Percentiles rank a stretch among this genome's conserved stretches.
Conservation (phyloP, 2,113 vertebrate genomes). For the Sinocyclocheilus grahami region DNA sequence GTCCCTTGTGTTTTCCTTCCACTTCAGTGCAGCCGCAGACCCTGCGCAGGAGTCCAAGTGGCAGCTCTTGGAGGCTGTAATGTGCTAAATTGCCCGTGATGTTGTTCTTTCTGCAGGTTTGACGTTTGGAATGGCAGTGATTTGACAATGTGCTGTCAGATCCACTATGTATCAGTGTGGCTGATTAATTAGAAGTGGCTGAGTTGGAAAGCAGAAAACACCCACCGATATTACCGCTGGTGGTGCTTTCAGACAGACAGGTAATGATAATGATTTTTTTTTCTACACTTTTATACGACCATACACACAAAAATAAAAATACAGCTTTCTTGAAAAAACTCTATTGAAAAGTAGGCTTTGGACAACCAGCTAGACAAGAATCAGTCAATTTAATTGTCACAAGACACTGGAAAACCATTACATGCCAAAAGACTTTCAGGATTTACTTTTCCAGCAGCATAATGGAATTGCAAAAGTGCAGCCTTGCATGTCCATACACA, state of each 20-base stretch:
- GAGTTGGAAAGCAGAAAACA: conserved; percentile 61
- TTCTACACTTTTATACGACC: conserved; percentile 71
- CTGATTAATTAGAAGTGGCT: conserved; percentile 29
- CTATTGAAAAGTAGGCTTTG: conserved; percentile 78
- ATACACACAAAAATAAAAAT: conserved; percentile 71
- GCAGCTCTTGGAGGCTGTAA: conserved; percentile 45
- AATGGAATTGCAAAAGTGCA: conserved; percentile 80
- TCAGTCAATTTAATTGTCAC: conserved; percentile 76
- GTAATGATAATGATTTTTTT: conserved; percentile 65
- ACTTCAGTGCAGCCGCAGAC: conserved; percentile 46
- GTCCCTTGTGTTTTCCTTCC: conserved; percentile 51
- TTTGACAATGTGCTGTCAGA: conserved; percentile 49
- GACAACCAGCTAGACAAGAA: conserved; percentile 80
- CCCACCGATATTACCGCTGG: too few species aligned
- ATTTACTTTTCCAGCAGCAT: conserved; percentile 80
- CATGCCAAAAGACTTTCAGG: conserved; percentile 75
- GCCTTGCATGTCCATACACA: conserved; percentile 76
- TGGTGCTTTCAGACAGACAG: conserved; percentile 58
- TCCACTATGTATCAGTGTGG: conserved; percentile 32
- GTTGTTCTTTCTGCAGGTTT: conserved; percentile 50
- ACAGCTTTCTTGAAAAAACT: conserved; percentile 70
- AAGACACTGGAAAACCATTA: conserved; percentile 79
- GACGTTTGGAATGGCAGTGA: conserved; percentile 43
- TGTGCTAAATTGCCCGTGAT: conserved; percentile 50
- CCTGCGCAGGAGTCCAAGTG: conserved; percentile 31